Conservation (phyloP, 2,113 vertebrate genomes). For the Chelonoidis abingdonii region DNA sequence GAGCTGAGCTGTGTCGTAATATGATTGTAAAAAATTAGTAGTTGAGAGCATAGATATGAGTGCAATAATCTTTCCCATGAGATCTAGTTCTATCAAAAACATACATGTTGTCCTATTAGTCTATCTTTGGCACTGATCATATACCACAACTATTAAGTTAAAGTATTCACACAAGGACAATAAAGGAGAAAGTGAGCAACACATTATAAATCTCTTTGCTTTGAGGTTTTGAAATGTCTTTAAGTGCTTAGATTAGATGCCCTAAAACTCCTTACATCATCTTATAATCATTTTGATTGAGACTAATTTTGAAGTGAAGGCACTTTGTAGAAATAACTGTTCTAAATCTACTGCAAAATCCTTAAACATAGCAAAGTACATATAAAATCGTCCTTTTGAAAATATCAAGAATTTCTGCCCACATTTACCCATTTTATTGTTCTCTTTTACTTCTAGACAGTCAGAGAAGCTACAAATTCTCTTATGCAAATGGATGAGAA, state of each 20-base stretch:
- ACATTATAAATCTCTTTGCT: background rate
- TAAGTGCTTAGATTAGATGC: constrained; percentile 11
- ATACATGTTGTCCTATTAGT: background rate
- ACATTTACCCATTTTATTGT: background rate
- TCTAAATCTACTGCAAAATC: background rate
- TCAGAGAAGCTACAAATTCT: constrained; percentile 6
- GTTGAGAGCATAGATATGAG: background rate
- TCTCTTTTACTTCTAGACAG: background rate
- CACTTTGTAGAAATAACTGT: background rate
- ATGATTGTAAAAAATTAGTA: background rate
- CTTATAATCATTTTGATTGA: constrained; percentile 22
- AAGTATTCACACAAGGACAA: background rate
- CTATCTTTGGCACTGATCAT: background rate
- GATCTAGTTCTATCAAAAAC: background rate
- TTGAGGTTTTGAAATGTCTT: constrained; percentile 49
- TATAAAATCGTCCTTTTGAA: constrained; percentile 8
- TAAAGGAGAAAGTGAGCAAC: background rate
- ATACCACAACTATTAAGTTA: constrained; percentile 4
- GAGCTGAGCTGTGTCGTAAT: background rate
- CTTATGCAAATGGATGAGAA: constrained; percentile 30
- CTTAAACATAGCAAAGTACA: background rate
- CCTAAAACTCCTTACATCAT: constrained; percentile 11
- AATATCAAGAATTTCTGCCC: background rate
- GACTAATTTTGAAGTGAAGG: background rate
- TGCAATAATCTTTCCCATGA: constrained; percentile 26